phyloP scores from a whole-genome alignment of 1,140 invertebrate genomes.

The Frieseomelitta varia region DNA sequence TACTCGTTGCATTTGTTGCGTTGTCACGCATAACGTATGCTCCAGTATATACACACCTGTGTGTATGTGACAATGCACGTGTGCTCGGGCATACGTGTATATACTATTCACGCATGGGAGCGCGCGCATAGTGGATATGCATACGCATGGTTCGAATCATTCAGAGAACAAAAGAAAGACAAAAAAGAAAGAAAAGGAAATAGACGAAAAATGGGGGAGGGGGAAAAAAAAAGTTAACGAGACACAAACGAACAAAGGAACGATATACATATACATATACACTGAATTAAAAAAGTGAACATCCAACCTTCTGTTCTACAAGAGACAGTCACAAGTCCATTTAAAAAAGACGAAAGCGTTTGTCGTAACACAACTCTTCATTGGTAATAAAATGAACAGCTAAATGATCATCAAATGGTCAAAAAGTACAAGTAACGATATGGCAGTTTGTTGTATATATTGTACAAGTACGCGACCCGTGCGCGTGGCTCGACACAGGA shows the following conservation, averaged over 20 bases:
- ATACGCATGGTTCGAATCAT: slow-evolving; percentile 42
- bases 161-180: slow-evolving; percentile 31
- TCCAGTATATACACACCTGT: background rate
- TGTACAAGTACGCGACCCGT: slow-evolving; percentile 1
- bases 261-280: slow-evolving; percentile 51
- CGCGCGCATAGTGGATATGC: slow-evolving; percentile 50
- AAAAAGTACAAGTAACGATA: slow-evolving; percentile 29
- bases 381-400: slow-evolving; percentile 59
- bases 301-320: slow-evolving; percentile 66
- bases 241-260: slow-evolving; percentile 45
- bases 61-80: slow-evolving; percentile 6
- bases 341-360: slow-evolving; percentile 62
- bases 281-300: slow-evolving; percentile 60
- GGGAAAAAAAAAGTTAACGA: slow-evolving; percentile 21
- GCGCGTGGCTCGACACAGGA: background rate
- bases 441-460: slow-evolving; percentile 18
- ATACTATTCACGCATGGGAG: slow-evolving; percentile 57
- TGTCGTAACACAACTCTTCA: slow-evolving; percentile 43
- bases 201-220: no score
- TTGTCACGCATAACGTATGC: background rate
- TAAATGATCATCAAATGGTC: slow-evolving; percentile 47
- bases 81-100: background rate
- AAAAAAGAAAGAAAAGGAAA: slow-evolving; percentile 10
- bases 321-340: slow-evolving; percentile 65
- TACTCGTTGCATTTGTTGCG: background rate